These are phyloP conservation scores for Hoplostethus atlanticus DNA, from an alignment of 2,797 vertebrate genomes.

Conservation along the genomic window DNA sequence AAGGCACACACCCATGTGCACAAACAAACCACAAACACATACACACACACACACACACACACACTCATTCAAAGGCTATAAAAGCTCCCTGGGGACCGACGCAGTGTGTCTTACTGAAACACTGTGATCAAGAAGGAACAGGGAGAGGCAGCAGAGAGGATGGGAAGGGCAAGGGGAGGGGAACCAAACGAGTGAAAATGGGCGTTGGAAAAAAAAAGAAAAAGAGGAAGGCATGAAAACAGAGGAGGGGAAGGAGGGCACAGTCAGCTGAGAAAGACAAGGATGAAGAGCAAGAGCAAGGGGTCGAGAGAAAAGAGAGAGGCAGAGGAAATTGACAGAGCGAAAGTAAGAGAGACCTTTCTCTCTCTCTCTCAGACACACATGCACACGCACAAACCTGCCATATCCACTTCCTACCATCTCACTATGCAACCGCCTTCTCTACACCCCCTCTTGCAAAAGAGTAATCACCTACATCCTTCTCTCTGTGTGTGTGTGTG, in stretches of 20 bases:
- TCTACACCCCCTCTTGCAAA: conserved; percentile 21
- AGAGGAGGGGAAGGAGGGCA: conserved; percentile 34
- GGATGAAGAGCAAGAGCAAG: conserved; percentile 12
- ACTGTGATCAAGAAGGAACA: conserved; percentile 72
- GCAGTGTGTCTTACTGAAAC: conserved; percentile 63
- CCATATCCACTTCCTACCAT: conserved; percentile 57
- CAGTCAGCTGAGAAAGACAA: conserved; percentile 45
- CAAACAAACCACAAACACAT: conserved; percentile 32
- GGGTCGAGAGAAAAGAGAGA: background rate
- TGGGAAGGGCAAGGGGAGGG: conserved; percentile 25
- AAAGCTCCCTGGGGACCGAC: conserved; percentile 74
- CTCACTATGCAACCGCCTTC: conserved; percentile 45
- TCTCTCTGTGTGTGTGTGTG: conserved; percentile 9
- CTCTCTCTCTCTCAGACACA: conserved; percentile 2
- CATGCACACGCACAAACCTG: conserved; percentile 34
- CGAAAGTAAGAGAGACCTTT: conserved; percentile 15
- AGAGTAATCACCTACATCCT: conserved; percentile 45
- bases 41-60: conserved; percentile 33
- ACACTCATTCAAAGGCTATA: conserved; percentile 68
- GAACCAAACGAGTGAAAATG: conserved; percentile 63
- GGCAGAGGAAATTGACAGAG: background rate
- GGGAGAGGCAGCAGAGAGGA: conserved; percentile 38
- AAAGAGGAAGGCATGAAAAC: conserved; percentile 45
- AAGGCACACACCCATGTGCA: conserved; percentile 14
- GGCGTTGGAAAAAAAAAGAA: conserved; percentile 23